These are phyloP conservation scores for Chaetops frenatus DNA, from an alignment of 2,113 vertebrate species.

Conservation along the genomic window DNA sequence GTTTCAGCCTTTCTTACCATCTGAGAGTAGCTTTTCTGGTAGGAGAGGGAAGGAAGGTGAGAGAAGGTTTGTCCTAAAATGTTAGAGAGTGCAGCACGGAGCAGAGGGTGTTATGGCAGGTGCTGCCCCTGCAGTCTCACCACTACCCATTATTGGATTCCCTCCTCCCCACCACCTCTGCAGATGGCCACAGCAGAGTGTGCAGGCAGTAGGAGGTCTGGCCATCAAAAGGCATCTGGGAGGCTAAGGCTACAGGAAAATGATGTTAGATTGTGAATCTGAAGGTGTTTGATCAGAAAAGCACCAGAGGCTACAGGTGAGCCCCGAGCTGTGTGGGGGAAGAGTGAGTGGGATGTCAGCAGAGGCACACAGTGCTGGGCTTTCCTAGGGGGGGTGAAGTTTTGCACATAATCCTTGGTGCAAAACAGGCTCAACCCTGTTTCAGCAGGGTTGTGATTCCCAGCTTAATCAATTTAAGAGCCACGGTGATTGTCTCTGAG, in stretches of 20 bases:
- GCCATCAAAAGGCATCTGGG: neutral
- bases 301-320: neutral
- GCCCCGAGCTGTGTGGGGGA: neutral
- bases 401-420: neutral
- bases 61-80: neutral
- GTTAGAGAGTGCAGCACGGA: neutral
- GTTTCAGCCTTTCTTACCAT: neutral
- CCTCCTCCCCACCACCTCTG: neutral
- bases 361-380: rapidly evolving
- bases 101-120: neutral
- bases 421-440: rapidly evolving
- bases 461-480: neutral
- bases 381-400: neutral
- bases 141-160: neutral
- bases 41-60: neutral
- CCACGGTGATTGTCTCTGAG: neutral
- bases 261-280: neutral
- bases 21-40: neutral
- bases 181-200: neutral
- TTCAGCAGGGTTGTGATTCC: neutral
- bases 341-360: neutral
- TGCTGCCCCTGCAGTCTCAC: neutral
- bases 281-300: neutral
- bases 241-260: neutral
- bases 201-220: neutral